Evolutionary conservation across 2,888 invertebrate species (phyloP), one percentile per base, ranked within the genome.

Genomic region (Mesochorus sp.): DNA sequence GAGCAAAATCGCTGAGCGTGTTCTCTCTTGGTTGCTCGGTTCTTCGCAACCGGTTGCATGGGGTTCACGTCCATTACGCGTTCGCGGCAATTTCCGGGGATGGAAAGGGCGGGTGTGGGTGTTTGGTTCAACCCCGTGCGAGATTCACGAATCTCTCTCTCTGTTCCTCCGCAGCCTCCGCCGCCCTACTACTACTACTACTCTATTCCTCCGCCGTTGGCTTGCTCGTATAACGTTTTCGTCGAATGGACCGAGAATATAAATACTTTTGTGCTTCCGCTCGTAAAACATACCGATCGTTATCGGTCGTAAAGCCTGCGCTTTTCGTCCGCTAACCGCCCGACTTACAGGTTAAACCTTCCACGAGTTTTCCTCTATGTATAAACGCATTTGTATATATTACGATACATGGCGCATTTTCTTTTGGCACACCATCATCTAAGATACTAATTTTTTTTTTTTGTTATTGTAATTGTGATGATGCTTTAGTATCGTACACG

Each of bases 261-360:
- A 82, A 83, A 83, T 83, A 82, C 78, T 81, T 83, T 76, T 77
- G 75, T 79, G 79, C 75, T 83, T 81, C 79, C 80, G 70, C 76
- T 77, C 77, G 77, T 77, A 80, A 77, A 77, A 70, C 78, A 78
- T 78, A 66, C 78, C 70, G 78, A 74, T 76, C 79, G 76, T 79
- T 78, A 78, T 78, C 74, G 74, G 66, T 49, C n/a, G 51, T 61
- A 49, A 51, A 62, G 26, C 49, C 70, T 34, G 47, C 47, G 59
- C 37, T 3, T 51, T 47, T 34, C 17, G 68, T 64, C 19, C 6
- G 51, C 53, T 51, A 47, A 53, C 74, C 70, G 42, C 66, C 71
- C 78, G 55, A 71, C 51, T 71, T 59, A 51, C 70, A 62, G 53
- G 66, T 71, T 75, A 71, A 61, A 37, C 64, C 70, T 59, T 51